phyloP scores from a whole-genome alignment of 2,113 vertebrate genomes.

The Uropsilus gracilis region DNA sequence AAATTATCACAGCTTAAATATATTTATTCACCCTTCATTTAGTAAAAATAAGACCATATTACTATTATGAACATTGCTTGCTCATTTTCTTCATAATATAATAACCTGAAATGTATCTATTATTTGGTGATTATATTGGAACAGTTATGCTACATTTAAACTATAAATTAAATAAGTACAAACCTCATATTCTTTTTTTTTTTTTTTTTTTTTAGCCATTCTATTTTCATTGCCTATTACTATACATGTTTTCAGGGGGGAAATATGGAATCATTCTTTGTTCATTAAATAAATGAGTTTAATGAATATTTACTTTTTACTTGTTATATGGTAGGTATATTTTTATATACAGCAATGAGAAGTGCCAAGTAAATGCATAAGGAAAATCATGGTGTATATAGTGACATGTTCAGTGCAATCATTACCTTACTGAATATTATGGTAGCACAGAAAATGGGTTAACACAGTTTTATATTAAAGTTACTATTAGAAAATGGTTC shows the following conservation, averaged over 20 bases:
- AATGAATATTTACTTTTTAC: not conserved
- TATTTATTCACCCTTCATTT: not conserved
- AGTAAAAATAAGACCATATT: not conserved
- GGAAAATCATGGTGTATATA: not conserved
- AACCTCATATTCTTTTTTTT: not conserved
- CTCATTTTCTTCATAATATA: not conserved
- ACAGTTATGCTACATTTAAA: not conserved
- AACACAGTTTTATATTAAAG: not conserved
- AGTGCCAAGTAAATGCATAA: not conserved
- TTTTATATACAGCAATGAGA: not conserved
- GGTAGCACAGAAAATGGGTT: not conserved
- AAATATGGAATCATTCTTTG: not conserved
- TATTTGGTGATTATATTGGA: not conserved
- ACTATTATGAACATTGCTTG: not conserved
- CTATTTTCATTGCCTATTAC: not conserved
- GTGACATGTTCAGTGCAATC: not conserved
- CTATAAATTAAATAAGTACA: not conserved
- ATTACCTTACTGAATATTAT: not conserved
- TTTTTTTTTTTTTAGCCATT: not conserved
- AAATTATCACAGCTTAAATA: not conserved
- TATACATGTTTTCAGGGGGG: not conserved
- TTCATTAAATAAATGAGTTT: not conserved
- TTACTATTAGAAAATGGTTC: not conserved
- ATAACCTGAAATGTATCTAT: slow-evolving; percentile 9
- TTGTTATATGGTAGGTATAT: not conserved